Base-by-base conservation (phyloP, 1,140 invertebrate species). In the Metaphire vulgaris region DNA sequence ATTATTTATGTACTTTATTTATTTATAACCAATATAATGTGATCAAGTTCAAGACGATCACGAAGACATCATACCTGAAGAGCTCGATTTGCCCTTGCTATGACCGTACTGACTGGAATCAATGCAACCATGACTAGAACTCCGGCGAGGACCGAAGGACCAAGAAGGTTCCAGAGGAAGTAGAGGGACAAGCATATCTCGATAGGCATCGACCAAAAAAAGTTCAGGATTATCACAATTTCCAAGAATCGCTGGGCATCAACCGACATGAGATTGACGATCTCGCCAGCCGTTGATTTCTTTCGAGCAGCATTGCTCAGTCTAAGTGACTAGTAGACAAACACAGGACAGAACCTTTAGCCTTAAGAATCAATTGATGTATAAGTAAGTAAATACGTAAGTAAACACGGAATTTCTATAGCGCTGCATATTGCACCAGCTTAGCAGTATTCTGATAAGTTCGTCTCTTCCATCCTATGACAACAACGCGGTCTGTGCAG, bases 201-300 rank as follows among this genome's bases (percentile, higher is more conserved):
- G 14, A 98, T 86, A 0, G 96, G 96, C 0, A 93, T 95, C 0
- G 95, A 97, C 96, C 96, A 99, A 79, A 98, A 90, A 91, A 96
- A 95, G 85, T 97, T 97, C 74, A 98, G 87, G 83, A 96, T 97
- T 0, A 85, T 87, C 78, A 84, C 87, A 72, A 88, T 80, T 74
- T 89, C 88, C 79, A 84, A 83, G 75, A 87, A 85, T 31, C 83
- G 79, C 78, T 89, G 87, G 28, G 87, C 86, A 84, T 89, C 89
- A 15, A 89, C 87, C 0, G 89, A 85, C 86, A 89, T 88, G 56
- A 89, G 79, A 79, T 90, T 90, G 1, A 89, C 88, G 64, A 90
- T 90, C 79, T 90, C 89, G n/a, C 89, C 89, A n/a, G 88, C 85
- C 1, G 89, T 89, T 6, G 88, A 85, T 14, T 83, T 81, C 69